Evolutionary conservation across 2,888 invertebrate species (phyloP).

Genomic region (Drosophila maculinotata): DNA sequence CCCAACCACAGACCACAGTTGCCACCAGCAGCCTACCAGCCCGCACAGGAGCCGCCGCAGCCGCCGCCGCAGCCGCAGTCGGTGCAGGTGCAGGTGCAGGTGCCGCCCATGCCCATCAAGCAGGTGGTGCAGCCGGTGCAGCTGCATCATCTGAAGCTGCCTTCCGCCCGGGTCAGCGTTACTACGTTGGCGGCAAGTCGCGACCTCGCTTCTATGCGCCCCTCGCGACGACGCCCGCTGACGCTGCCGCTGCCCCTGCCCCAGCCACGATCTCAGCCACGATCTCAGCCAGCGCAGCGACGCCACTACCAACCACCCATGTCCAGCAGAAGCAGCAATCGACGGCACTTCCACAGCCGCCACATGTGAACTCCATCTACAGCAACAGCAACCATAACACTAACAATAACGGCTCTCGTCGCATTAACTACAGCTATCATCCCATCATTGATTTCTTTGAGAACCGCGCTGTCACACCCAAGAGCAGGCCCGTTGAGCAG

Average conservation of each 20-base stretch:
- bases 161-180: constrained; percentile 52
- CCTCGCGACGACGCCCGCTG: constrained; percentile 49
- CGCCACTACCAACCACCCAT: constrained; percentile 64
- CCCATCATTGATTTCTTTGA: constrained; percentile 93
- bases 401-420: constrained; percentile 76
- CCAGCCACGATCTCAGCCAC: constrained; percentile 59
- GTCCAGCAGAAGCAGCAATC: constrained; percentile 52
- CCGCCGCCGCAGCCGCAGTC: constrained; percentile 36
- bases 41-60: constrained; percentile 55
- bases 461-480: constrained; percentile 63
- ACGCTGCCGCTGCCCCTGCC: constrained; percentile 28
- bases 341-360: constrained; percentile 66
- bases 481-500: constrained; percentile 15
- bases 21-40: constrained; percentile 69
- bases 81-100: constrained; percentile 52
- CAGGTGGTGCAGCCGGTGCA: constrained; percentile 54
- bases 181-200: constrained; percentile 57
- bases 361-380: constrained; percentile 72
- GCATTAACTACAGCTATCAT: constrained; percentile 93
- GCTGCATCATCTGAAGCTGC: constrained; percentile 62
- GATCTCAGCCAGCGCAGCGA: constrained; percentile 57
- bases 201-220: constrained; percentile 75
- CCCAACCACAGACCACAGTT: constrained; percentile 55
- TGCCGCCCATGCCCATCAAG: constrained; percentile 76
- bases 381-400: constrained; percentile 26